Evolutionary conservation across 2,113 vertebrate species (phyloP).

Genomic region (Anarhynchus alexandrinus): DNA sequence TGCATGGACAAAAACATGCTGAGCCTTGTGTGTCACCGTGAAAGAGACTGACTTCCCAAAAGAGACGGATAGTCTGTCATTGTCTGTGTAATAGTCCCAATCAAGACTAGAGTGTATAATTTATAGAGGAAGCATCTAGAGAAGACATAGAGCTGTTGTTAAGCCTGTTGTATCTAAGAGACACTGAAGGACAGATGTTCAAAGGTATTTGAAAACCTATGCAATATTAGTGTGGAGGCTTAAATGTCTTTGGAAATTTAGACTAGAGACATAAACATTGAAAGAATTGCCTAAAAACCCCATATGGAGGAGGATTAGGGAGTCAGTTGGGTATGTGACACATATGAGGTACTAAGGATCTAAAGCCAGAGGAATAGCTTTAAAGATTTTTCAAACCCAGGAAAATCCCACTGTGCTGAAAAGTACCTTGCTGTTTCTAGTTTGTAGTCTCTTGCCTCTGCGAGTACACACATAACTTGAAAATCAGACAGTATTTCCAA

Average conservation of each 20-base stretch:
- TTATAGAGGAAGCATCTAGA: neutral
- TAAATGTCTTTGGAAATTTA: neutral
- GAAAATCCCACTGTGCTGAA: neutral
- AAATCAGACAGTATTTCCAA: neutral
- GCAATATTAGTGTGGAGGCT: neutral
- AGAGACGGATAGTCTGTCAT: rapidly evolving
- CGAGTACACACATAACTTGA: rapidly evolving
- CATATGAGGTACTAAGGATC: neutral
- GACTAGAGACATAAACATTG: neutral
- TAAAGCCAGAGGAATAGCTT: neutral
- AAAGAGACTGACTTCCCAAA: neutral
- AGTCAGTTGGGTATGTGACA: neutral
- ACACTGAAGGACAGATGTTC: neutral
- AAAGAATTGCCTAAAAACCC: neutral
- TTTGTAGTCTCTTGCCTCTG: neutral
- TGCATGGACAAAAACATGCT: neutral
- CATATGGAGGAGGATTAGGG: rapidly evolving
- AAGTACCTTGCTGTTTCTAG: neutral
- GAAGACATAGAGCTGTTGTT: neutral
- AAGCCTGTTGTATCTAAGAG: neutral
- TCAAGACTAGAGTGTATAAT: neutral
- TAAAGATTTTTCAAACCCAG: neutral
- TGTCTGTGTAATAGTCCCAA: neutral
- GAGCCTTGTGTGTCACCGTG: neutral
- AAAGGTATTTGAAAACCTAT: neutral